Conservation (phyloP, 2,888 invertebrate species). For the Eudasyphora cyanicolor region DNA sequence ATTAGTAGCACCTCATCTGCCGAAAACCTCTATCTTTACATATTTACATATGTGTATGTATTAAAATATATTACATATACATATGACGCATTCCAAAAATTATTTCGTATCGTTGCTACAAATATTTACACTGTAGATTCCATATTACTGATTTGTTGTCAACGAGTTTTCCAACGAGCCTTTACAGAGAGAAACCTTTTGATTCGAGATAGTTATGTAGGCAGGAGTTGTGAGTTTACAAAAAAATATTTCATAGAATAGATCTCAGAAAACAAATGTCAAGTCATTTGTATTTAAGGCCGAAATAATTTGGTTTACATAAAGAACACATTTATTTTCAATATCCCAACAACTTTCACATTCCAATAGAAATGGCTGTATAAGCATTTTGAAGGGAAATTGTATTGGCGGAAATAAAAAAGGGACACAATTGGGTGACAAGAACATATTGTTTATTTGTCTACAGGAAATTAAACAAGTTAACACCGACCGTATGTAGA, state of each 20-base stretch:
- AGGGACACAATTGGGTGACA: conserved; percentile 46
- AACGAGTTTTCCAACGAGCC: neutral
- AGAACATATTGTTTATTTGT: conserved; percentile 58
- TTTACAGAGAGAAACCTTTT: neutral
- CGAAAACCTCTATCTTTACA: too few species aligned
- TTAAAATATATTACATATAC: too few species aligned
- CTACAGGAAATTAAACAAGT: conserved; percentile 32
- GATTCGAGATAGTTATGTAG: neutral
- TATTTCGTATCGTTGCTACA: neutral
- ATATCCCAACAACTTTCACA: conserved; percentile 52
- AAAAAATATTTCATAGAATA: neutral
- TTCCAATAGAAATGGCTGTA: neutral
- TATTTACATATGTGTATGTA: too few species aligned
- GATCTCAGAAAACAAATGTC: conserved; percentile 62
- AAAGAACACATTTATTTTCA: conserved; percentile 65
- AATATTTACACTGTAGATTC: neutral
- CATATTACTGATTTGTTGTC: neutral
- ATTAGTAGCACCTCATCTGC: too few species aligned
- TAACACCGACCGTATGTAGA: too few species aligned
- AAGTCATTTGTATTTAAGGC: conserved; percentile 61
- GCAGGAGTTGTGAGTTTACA: neutral
- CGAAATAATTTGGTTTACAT: conserved; percentile 63
- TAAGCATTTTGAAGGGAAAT: conserved; percentile 1
- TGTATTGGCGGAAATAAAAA: neutral
- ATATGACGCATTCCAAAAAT: too few species aligned